Conservation (phyloP, 1,140 invertebrate species). For the Cydia splendana region DNA sequence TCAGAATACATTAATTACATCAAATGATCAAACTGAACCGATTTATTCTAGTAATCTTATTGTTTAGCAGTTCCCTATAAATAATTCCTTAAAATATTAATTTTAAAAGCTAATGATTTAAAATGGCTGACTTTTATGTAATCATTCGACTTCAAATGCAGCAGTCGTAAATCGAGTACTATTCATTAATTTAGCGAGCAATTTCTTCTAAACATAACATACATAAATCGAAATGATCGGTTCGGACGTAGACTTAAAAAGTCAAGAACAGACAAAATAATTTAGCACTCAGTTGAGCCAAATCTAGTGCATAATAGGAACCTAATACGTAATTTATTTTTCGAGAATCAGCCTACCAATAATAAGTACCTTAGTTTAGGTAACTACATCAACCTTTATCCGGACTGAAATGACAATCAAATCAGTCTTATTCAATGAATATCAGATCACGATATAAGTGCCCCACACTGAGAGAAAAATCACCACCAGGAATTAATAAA, state of each 20-base stretch:
- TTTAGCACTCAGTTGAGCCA: not conserved
- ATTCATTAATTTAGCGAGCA: constrained; percentile 20
- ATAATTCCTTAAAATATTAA: not conserved
- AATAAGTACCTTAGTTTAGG: too few relatives aligned
- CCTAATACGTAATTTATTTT: too few relatives aligned
- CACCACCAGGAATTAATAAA: too few relatives aligned
- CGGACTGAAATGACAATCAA: not conserved
- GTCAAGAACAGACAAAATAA: not conserved
- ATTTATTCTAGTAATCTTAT: not conserved
- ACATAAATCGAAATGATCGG: constrained; percentile 8
- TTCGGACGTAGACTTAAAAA: not conserved
- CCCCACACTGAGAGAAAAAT: too few relatives aligned
- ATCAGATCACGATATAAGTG: too few relatives aligned
- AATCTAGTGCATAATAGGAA: too few relatives aligned
- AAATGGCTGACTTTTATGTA: constrained; percentile 14
- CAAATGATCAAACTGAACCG: not conserved
- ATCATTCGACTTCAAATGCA: not conserved
- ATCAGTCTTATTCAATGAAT: too few relatives aligned
- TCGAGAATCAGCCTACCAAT: too few relatives aligned
- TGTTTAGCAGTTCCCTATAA: not conserved
- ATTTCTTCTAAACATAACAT: constrained; percentile 26
- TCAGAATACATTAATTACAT: constrained; percentile 4
- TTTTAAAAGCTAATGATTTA: not conserved
- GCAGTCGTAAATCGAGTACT: constrained; percentile 17
- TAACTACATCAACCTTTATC: not conserved